Evolutionary conservation across 2,888 invertebrate genomes (phyloP).

Genomic region (Artemia sinica): DNA sequence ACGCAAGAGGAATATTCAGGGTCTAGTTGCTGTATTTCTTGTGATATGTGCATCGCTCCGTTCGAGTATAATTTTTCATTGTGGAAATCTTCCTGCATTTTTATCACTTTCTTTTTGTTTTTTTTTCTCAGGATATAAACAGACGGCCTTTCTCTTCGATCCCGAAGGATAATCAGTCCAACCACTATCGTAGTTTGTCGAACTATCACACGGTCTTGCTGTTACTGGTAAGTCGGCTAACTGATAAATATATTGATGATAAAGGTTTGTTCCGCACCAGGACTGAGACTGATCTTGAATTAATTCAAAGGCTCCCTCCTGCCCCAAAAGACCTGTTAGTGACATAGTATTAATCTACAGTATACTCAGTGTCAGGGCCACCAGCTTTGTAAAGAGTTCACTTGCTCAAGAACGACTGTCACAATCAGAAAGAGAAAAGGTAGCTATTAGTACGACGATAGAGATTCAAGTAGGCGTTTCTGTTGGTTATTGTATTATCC

Average conservation of each 20-base stretch:
- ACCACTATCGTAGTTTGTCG: neutral
- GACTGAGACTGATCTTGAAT: neutral
- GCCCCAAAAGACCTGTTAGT: constrained; percentile 14
- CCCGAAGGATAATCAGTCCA: constrained; percentile 6
- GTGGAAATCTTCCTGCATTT: too few relatives aligned
- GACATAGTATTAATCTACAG: constrained; percentile 12
- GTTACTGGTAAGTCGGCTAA: neutral
- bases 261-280: neutral
- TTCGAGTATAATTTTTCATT: too few relatives aligned
- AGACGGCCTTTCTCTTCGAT: constrained; percentile 3
- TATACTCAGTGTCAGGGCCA: constrained; percentile 13
- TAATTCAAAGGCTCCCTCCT: neutral
- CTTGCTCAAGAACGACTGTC: constrained; percentile 12
- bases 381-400: constrained; percentile 11
- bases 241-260: constrained; percentile 12
- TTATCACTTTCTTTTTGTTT: too few relatives aligned
- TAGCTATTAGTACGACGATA: neutral
- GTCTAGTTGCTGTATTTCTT: too few relatives aligned
- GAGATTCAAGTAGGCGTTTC: neutral
- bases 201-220: neutral
- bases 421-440: neutral
- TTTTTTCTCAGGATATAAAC: too few relatives aligned
- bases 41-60: too few relatives aligned
- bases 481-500: constrained; percentile 12
- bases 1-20: too few relatives aligned